Base-by-base conservation (phyloP, 2,797 vertebrate species). In the Mionectes olivaceus region DNA sequence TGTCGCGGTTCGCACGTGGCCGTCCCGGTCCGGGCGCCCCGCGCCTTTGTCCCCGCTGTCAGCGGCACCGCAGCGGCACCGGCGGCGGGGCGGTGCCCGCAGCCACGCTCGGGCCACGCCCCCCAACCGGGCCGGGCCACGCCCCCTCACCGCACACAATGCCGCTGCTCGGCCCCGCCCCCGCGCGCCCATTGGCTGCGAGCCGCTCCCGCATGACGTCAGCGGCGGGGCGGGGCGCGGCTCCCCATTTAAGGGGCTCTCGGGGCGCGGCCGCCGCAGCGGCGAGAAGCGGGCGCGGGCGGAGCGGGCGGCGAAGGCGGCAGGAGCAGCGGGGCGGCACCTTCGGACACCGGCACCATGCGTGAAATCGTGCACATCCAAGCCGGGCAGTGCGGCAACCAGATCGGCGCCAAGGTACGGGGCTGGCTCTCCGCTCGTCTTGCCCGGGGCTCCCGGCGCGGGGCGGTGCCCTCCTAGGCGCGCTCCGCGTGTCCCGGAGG, bases 301-400 rank as follows among this genome's bases (percentile, higher is more conserved):
- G 68, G 44, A 28, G 37, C 2, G 10, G 61, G 60, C 11, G 27
- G 44, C 7, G 55, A 53, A 24, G 39, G 67, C 47, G 32, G 65
- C 24, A 6, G 35, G 9, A 57, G 71, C 21, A 39, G 37, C 13
- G 16, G 24, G 41, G 83, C 47, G 57, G n/a, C 37, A n/a, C 57
- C 21, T 30, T 5, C 5, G 10, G 57, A 9, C 27, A 61, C 37
- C 37, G 89, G 53, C 92, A 94, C 94, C 97, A 99, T 99, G 99
- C 99, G 99, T 98, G 99, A 99, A 97, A 99, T 99, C 88, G 99
- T 99, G 92, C 99, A 99, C 93, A 98, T 99, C 95, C 99, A 99
- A 97, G 99, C 99, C 8, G 99, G 99, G 63, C 99, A 99, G 93
- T 99, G 99, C 83, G 99, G 99, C 50, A 99, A 99, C 94, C 99